Conservation (phyloP, 2,797 vertebrate genomes). For the Sebastes miniatus region DNA sequence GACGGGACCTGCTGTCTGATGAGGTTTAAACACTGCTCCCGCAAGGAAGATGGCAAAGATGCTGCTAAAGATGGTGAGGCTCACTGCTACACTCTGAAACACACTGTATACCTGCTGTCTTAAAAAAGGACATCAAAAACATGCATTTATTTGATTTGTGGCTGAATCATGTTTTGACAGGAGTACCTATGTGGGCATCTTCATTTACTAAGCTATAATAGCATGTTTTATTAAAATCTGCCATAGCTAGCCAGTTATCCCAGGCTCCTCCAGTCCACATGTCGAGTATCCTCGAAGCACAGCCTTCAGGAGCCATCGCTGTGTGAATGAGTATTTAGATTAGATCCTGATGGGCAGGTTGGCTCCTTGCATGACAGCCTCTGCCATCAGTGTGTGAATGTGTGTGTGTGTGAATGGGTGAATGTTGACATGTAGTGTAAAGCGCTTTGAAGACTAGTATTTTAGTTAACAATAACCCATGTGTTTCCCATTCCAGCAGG, state of each 20-base stretch:
- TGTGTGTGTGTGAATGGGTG: no score
- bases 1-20: constrained; percentile 90
- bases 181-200: neutral
- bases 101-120: neutral
- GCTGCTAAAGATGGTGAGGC: constrained; percentile 78
- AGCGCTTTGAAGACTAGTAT: no score
- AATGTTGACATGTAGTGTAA: no score
- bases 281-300: no score
- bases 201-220: neutral
- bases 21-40: constrained; percentile 73
- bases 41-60: constrained; percentile 31
- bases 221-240: neutral
- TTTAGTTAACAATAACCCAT: no score
- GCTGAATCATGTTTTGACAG: neutral
- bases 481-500: constrained; percentile 29
- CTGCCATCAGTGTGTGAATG: no score
- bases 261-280: no score
- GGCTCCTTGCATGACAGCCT: no score
- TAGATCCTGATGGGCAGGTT: no score
- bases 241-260: neutral
- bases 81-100: neutral
- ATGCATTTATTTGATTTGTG: neutral
- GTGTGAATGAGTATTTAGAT: no score
- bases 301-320: no score
- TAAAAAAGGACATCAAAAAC: neutral